Evolutionary conservation across 2,888 invertebrate species (phyloP).

Genomic region (Drosophila paramelanica): DNA sequence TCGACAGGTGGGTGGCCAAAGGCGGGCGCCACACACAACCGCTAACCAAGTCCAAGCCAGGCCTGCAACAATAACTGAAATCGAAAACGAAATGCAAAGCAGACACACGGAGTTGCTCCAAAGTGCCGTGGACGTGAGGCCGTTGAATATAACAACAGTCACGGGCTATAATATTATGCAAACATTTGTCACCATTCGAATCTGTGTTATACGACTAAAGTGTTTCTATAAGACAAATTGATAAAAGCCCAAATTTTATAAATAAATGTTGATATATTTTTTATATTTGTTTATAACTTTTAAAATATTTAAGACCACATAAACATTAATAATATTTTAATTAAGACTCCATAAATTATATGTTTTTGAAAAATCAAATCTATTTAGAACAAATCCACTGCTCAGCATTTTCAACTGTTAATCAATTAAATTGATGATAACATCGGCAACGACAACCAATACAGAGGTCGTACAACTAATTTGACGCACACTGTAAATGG

Average conservation of each 20-base stretch:
- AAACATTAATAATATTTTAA: not conserved
- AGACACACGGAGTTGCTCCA: conserved; percentile 22
- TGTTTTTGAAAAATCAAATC: not conserved
- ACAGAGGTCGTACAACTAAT: conserved; percentile 31
- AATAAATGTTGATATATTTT: not conserved
- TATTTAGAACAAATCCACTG: not conserved
- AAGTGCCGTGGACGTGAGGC: conserved; percentile 18
- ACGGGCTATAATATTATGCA: conserved; percentile 35
- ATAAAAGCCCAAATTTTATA: not conserved
- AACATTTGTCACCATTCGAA: not conserved
- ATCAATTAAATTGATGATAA: conserved; percentile 33
- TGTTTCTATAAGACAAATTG: not conserved
- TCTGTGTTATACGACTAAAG: not conserved
- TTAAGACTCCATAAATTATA: not conserved
- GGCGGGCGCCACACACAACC: conserved; percentile 21
- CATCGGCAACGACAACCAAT: not conserved
- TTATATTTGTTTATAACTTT: not conserved
- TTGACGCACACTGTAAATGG: conserved; percentile 59
- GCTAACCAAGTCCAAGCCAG: conserved; percentile 2
- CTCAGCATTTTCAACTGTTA: conserved; percentile 14
- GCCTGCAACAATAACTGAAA: conserved; percentile 55
- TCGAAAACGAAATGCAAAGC: conserved; percentile 60
- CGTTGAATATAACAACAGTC: conserved; percentile 28
- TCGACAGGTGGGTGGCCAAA: conserved; percentile 60
- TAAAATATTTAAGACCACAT: not conserved